Base-by-base conservation (phyloP, 2,113 vertebrate species). In the Chrysemys picta region DNA sequence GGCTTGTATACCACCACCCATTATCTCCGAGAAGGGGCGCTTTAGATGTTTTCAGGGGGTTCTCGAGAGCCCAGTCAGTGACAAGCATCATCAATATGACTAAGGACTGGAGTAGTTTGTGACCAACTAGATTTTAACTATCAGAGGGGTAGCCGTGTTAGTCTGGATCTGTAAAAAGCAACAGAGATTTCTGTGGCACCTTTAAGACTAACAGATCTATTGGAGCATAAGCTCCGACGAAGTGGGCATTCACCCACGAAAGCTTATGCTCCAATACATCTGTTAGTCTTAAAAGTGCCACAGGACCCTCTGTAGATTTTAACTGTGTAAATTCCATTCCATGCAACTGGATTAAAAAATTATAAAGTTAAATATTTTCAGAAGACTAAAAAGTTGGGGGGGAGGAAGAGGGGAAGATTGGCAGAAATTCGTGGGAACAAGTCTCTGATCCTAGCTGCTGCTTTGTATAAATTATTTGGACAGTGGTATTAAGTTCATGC, bases 401-500 rank as follows among this genome's bases (percentile, higher is more conserved):
- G 89, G 92, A 89, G 81, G 81, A 95, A n/a, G n/a, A 19, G 65
- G 65, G 88, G 42, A 83, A 83, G 27, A 75, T 83, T 96, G 96
- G 94, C 85, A 86, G 50, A 42, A 65, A 54, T 79, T 94, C 84
- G 35, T 47, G 88, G 85, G 88, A 79, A 78, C 83, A 88, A 88
- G 65, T 31, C 86, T 92, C 3, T 0, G 50, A 57, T 92, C 88
- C 88, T 84, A 92, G 94, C 94, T 96, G 94, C 86, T 52, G 82
- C 57, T 91, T 85, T 89, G 87, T 38, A 90, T 91, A 72, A 54
- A 8, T 80, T 22, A 19, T 24, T 24, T 5, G 79, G 54, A 10
- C 1, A 8, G 21, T 82, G 93, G 24, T 75, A 94, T 85, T 31
- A 13, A 78, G 53, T 85, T 56, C 27, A 1, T 29, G 38, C 56